These are phyloP conservation scores for Anastrepha obliqua DNA, from an alignment of 1,140 invertebrate genomes.

Conservation along the genomic window DNA sequence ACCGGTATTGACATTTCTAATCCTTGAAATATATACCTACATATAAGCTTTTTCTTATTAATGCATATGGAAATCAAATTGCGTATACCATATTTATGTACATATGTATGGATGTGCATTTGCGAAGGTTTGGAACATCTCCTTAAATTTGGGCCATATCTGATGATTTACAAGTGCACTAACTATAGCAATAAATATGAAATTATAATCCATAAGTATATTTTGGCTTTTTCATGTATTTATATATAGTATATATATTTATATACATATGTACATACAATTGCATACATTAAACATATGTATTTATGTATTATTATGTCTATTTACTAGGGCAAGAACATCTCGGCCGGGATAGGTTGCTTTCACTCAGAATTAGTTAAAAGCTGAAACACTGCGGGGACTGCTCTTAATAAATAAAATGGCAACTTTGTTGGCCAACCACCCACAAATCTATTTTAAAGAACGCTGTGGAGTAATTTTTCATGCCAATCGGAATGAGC, in stretches of 20 bases:
- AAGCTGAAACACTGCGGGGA: no score
- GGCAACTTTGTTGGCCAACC: no score
- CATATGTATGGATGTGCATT: neutral
- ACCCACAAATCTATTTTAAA: no score
- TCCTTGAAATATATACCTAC: no score
- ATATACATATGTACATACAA: neutral
- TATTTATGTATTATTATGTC: neutral
- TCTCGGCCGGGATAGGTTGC: no score
- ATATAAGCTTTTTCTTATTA: no score
- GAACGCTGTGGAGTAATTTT: no score
- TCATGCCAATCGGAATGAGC: no score
- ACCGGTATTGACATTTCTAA: no score
- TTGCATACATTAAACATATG: neutral
- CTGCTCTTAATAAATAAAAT: no score
- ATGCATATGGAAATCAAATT: no score
- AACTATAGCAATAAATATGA: slow-evolving; percentile 2
- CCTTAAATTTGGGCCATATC: neutral
- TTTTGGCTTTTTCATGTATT: neutral
- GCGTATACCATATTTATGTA: neutral
- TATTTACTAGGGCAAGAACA: neutral
- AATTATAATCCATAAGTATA: slow-evolving; percentile 16
- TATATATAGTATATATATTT: neutral
- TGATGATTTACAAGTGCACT: neutral
- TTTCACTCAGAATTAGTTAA: no score
- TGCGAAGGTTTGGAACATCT: neutral